A percentile compares a stretch with the other conserved stretches of the same genome.
Conservation (phyloP, 2,888 invertebrate species). For the Mesorhabditis belari region DNA sequence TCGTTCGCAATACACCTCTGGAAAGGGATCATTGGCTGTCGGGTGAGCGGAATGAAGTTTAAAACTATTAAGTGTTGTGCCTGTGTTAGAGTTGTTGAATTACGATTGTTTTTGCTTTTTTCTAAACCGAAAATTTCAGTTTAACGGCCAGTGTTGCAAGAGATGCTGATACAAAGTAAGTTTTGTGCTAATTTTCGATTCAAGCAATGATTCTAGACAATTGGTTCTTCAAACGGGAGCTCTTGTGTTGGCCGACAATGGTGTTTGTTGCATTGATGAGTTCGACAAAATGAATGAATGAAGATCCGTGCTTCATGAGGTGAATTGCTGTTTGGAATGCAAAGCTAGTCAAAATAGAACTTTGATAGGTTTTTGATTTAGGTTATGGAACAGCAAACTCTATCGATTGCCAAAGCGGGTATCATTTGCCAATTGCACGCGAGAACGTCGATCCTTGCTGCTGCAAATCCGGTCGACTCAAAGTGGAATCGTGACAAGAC, state of each 20-base stretch:
- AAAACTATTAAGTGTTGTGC: no score
- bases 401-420: slow-evolving; percentile 97
- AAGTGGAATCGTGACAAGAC: slow-evolving; percentile 98
- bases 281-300: slow-evolving; percentile 99
- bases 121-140: no score
- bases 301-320: slow-evolving; percentile 92
- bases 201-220: slow-evolving; percentile 12
- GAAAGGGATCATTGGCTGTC: slow-evolving; percentile 94
- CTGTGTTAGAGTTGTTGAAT: no score
- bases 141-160: slow-evolving; percentile 86
- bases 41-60: no score
- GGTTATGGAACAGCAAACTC: slow-evolving; percentile 84
- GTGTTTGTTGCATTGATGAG: slow-evolving; percentile 98
- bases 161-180: slow-evolving; percentile 87
- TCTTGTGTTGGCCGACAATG: slow-evolving; percentile 89
- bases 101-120: no score
- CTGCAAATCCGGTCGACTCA: slow-evolving; percentile 95
- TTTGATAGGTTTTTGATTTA: neutral
- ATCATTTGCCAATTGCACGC: slow-evolving; percentile 98
- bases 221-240: slow-evolving; percentile 68
- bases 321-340: slow-evolving; percentile 52
- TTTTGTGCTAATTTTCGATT: neutral
- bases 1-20: slow-evolving; percentile 94
- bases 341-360: no score
- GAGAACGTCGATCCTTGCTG: slow-evolving; percentile 90